Evolutionary conservation across 2,888 invertebrate species (phyloP).

Genomic region (Agonum fuliginosum): DNA sequence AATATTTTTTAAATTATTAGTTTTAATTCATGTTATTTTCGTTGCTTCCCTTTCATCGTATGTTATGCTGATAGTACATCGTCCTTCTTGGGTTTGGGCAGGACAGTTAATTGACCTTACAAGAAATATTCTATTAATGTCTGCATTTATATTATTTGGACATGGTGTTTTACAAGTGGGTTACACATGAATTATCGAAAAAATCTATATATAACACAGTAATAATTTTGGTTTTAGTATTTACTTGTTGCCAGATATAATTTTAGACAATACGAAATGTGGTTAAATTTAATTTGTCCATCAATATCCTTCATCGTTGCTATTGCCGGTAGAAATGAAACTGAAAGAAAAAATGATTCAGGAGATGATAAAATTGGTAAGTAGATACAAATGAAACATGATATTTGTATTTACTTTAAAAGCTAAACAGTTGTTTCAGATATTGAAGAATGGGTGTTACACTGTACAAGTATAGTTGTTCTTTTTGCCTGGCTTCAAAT

Average conservation of each 20-base stretch:
- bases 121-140: slow-evolving; percentile 67
- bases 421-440: slow-evolving; percentile 63
- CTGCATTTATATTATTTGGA: slow-evolving; percentile 66
- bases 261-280: slow-evolving; percentile 71
- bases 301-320: slow-evolving; percentile 69
- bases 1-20: slow-evolving; percentile 72
- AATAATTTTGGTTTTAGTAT: slow-evolving; percentile 67
- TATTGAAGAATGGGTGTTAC: slow-evolving; percentile 70
- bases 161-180: slow-evolving; percentile 69
- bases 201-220: slow-evolving; percentile 60
- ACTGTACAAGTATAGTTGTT: slow-evolving; percentile 72
- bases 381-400: too few species aligned
- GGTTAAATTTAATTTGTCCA: slow-evolving; percentile 70
- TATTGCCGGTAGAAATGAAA: slow-evolving; percentile 63
- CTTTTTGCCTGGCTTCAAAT: slow-evolving; percentile 75
- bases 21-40: slow-evolving; percentile 70
- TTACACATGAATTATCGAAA: neutral
- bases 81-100: slow-evolving; percentile 62
- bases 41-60: slow-evolving; percentile 71
- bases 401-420: neutral
- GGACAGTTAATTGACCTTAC: slow-evolving; percentile 62
- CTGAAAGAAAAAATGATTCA: too few species aligned
- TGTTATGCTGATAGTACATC: slow-evolving; percentile 66
- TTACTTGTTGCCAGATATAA: slow-evolving; percentile 69
- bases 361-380: neutral